Evolutionary conservation across 2,888 invertebrate species (phyloP).

Genomic region (Alsophila aescularia): DNA sequence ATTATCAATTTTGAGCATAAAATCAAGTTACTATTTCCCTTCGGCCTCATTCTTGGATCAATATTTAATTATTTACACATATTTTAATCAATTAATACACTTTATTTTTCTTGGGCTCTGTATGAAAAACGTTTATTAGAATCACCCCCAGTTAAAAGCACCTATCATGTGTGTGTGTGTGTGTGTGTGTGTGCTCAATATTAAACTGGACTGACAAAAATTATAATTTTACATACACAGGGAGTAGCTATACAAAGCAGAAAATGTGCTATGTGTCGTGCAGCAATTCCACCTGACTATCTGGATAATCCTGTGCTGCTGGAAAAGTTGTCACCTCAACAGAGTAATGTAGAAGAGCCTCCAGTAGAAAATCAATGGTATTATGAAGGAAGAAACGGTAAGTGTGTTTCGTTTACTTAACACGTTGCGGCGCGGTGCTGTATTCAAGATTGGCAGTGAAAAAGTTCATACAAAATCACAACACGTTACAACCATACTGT

Average conservation of each 20-base stretch:
- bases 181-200: not conserved
- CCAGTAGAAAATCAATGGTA: slow-evolving; percentile 96
- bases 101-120: no score
- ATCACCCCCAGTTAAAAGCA: no score
- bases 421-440: no score
- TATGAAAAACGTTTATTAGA: no score
- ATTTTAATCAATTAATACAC: no score
- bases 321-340: slow-evolving; percentile 59
- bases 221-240: slow-evolving; percentile 54
- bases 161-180: no score
- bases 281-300: slow-evolving; percentile 94
- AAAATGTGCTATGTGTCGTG: slow-evolving; percentile 96
- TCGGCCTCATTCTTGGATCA: no score
- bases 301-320: slow-evolving; percentile 93
- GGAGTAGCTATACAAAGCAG: slow-evolving; percentile 94
- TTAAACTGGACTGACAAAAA: not conserved
- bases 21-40: no score
- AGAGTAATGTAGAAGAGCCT: slow-evolving; percentile 60
- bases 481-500: no score
- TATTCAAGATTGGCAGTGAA: no score
- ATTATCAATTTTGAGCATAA: not conserved
- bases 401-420: slow-evolving; percentile 46
- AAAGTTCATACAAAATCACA: no score
- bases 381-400: slow-evolving; percentile 97
- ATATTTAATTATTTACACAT: no score